Conservation (phyloP, 2,888 invertebrate species). For the Tetragonula carbonaria region DNA sequence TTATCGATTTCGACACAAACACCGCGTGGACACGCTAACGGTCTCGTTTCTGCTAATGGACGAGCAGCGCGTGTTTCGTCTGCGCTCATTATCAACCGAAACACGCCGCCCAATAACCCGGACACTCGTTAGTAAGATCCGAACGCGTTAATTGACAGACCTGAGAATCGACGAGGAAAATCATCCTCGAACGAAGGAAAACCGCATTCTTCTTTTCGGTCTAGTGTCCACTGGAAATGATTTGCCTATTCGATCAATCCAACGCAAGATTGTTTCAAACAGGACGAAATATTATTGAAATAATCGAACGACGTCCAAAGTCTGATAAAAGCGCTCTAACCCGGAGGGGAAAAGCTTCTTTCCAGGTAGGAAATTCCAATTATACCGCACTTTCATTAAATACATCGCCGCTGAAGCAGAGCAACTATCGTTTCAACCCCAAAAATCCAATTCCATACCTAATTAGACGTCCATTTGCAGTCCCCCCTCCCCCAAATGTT, state of each 20-base stretch:
- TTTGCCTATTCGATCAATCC: too few relatives aligned
- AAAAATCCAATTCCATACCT: conserved; percentile 3
- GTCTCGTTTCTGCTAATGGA: conserved; percentile 52
- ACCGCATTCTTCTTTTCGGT: not conserved
- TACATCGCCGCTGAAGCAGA: too few relatives aligned
- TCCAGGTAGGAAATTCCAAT: not conserved
- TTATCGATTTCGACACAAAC: conserved; percentile 58
- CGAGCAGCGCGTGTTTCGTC: conserved; percentile 42
- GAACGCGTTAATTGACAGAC: conserved; percentile 36
- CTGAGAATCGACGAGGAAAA: conserved; percentile 5
- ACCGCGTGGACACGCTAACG: conserved; percentile 22
- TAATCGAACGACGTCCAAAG: too few relatives aligned
- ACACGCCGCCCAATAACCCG: conserved; percentile 45
- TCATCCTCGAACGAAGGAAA: not conserved
- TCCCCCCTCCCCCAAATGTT: not conserved
- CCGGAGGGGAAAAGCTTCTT: too few relatives aligned
- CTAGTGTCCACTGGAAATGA: not conserved
- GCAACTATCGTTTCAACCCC: not conserved
- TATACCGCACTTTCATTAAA: not conserved
- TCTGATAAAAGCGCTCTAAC: too few relatives aligned
- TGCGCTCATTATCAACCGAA: conserved; percentile 58
- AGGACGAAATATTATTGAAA: too few relatives aligned
- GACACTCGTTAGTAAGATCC: conserved; percentile 56
- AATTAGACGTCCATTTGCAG: not conserved
- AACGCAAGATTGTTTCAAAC: too few relatives aligned